phyloP scores from a whole-genome alignment of 2,888 invertebrate species.

The Lamellibrachia satsuma region DNA sequence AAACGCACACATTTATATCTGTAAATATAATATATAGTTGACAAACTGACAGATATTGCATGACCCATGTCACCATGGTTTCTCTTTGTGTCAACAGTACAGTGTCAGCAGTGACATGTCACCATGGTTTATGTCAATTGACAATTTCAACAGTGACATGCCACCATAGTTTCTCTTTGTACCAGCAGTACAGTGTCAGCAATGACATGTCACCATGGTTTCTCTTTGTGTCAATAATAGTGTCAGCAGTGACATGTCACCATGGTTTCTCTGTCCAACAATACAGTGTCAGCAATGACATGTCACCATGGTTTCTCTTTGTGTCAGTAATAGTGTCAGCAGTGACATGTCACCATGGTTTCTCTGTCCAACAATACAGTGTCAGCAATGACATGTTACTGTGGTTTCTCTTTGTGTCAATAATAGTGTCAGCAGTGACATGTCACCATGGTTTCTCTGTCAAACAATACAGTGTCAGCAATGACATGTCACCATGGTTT shows the following conservation, averaged over 20 bases:
- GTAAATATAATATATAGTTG: too few relatives aligned
- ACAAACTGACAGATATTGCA: too few relatives aligned
- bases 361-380: not conserved
- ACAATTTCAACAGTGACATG: not conserved
- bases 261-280: not conserved
- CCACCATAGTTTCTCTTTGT: not conserved
- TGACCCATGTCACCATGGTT: not conserved
- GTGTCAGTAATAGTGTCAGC: not conserved
- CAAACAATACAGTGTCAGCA: not conserved
- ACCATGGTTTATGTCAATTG: not conserved
- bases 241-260: not conserved
- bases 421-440: not conserved
- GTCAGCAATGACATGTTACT: not conserved
- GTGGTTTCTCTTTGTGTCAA: not conserved
- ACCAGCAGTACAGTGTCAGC: not conserved
- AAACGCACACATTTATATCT: too few relatives aligned
- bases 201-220: not conserved
- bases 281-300: not conserved
- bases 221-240: too few relatives aligned
- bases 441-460: not conserved
- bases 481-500: not conserved
- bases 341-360: conserved; percentile 14
- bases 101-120: not conserved
- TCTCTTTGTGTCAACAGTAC: not conserved
- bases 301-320: not conserved